Percentiles rank a stretch among this genome's conserved stretches.
phyloP scores from a whole-genome alignment of 1,140 invertebrate species.

The Leptinotarsa undecemlineata region DNA sequence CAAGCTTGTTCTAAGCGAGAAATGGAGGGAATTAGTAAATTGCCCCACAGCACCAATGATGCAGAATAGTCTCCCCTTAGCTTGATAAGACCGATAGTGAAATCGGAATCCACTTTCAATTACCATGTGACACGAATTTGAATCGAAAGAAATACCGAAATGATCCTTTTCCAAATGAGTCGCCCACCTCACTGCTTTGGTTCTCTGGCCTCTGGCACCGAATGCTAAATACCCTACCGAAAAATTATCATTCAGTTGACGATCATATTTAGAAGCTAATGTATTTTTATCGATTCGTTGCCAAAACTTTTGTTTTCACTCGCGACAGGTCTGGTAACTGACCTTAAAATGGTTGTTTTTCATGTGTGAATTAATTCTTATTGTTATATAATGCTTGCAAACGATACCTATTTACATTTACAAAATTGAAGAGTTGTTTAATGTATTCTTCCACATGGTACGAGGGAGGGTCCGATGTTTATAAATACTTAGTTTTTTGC shows the following conservation, averaged over 20 bases:
- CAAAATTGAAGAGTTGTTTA: conserved; percentile 4
- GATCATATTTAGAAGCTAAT: conserved; percentile 19
- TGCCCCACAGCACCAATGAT: too few relatives aligned
- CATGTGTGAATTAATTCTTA: conserved; percentile 19
- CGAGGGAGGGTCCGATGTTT: background rate
- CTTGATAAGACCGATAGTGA: too few relatives aligned
- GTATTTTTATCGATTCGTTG: conserved; percentile 17
- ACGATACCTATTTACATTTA: conserved; percentile 15
- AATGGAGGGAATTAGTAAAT: too few relatives aligned
- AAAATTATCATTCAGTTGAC: conserved; percentile 21
- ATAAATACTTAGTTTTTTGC: background rate
- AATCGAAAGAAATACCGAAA: too few relatives aligned
- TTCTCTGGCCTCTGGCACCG: conserved; percentile 20
- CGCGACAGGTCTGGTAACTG: background rate
- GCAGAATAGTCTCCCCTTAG: too few relatives aligned
- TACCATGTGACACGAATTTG: too few relatives aligned
- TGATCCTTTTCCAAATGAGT: too few relatives aligned
- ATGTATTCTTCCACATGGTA: background rate
- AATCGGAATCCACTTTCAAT: too few relatives aligned
- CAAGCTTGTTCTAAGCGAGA: too few relatives aligned
- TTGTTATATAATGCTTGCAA: conserved; percentile 21
- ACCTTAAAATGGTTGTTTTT: conserved; percentile 20
- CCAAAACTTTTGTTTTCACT: conserved; percentile 20
- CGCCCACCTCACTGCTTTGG: too few relatives aligned
- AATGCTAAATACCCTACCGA: conserved; percentile 30